phyloP scores from a whole-genome alignment of 2,797 vertebrate species.

The Salmo trutta region DNA sequence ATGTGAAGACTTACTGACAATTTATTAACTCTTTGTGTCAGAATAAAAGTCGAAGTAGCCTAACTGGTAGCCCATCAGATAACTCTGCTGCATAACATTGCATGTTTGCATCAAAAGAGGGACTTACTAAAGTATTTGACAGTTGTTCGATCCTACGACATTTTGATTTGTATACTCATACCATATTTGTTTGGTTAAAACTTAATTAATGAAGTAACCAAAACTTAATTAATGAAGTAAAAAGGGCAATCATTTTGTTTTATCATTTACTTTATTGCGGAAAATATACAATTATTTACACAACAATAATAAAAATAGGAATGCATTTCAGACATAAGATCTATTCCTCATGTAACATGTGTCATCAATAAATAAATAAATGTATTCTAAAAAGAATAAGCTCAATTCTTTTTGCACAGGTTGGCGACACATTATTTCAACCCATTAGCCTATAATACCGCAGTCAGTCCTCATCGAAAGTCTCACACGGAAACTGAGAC shows the following conservation, averaged over 20 bases:
- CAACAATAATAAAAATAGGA: conserved; percentile 95
- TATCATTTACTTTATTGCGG: conserved; percentile 89
- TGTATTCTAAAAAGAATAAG: conserved; percentile 83
- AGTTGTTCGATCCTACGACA: background rate
- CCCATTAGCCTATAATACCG: conserved; percentile 51
- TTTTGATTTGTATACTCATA: background rate
- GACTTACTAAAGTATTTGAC: background rate
- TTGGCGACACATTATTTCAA: conserved; percentile 78
- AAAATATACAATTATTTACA: conserved; percentile 97
- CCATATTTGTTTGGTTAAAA: background rate
- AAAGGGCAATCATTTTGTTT: conserved; percentile 30
- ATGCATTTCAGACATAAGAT: conserved; percentile 93
- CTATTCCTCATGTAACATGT: conserved; percentile 87
- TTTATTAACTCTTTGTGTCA: background rate
- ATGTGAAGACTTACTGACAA: conserved; percentile 5
- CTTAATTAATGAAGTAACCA: background rate
- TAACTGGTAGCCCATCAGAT: background rate
- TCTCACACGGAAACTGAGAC: conserved; percentile 57
- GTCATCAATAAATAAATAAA: conserved; percentile 99
- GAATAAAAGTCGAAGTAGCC: background rate
- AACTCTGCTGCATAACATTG: background rate
- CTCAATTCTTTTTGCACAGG: conserved; percentile 78
- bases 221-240: background rate
- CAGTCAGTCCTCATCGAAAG: conserved; percentile 74
- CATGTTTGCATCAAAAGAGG: background rate